phyloP scores from a whole-genome alignment of 2,113 vertebrate genomes.

The Prolemur simus region DNA sequence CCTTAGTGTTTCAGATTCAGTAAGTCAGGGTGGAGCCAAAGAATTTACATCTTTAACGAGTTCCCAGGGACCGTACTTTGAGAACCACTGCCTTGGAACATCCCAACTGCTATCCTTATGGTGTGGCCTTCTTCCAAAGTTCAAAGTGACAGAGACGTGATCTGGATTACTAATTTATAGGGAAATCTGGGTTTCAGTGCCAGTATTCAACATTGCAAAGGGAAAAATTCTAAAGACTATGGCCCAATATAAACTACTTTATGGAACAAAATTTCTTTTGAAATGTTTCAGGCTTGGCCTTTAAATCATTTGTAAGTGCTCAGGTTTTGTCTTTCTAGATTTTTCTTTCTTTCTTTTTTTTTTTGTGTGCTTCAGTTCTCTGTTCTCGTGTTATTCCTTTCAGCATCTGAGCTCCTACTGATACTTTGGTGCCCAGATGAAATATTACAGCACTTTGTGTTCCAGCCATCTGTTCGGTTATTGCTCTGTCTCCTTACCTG shows the following conservation, averaged over 20 bases:
- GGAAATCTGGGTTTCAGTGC: not conserved
- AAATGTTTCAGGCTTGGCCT: not conserved
- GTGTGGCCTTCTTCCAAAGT: rapidly evolving
- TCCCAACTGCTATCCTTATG: rapidly evolving
- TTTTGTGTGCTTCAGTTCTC: not conserved
- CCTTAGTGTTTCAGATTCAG: not conserved
- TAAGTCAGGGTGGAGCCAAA: not conserved
- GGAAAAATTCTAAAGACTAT: not conserved
- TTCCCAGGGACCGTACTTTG: not conserved
- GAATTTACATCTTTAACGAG: not conserved
- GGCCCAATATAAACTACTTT: not conserved
- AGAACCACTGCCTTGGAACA: not conserved
- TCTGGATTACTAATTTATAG: not conserved
- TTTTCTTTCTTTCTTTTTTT: not conserved
- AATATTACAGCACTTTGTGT: not conserved
- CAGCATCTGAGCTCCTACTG: not conserved
- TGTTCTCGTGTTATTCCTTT: not conserved
- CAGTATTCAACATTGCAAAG: not conserved
- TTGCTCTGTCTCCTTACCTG: not conserved
- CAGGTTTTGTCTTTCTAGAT: not conserved
- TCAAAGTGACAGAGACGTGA: not conserved
- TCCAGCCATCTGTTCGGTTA: not conserved
- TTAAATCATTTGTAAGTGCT: not conserved
- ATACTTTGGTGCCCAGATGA: not conserved
- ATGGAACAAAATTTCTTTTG: not conserved